phyloP scores from a whole-genome alignment of 2,113 vertebrate species.

The Microcebus jonahi region DNA sequence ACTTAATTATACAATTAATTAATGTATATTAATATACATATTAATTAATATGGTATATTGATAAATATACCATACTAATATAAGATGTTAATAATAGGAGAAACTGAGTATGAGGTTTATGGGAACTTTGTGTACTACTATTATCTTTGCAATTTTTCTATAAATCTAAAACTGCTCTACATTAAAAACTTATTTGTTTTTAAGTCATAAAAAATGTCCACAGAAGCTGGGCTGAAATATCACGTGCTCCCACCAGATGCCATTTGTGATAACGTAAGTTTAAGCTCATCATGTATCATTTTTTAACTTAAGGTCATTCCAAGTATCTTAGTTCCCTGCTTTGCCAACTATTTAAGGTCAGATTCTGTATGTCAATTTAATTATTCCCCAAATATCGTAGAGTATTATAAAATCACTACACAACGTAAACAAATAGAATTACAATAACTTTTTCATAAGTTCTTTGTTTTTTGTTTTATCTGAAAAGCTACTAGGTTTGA shows the following conservation, averaged over 20 bases:
- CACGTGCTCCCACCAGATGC: not conserved
- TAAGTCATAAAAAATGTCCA: not conserved
- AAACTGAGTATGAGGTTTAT: not conserved
- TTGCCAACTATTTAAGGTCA: slow-evolving; percentile 4
- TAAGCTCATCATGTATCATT: not conserved
- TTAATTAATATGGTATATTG: too few relatives aligned
- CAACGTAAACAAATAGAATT: not conserved
- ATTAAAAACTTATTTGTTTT: not conserved
- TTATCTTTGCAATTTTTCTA: not conserved
- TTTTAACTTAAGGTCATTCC: not conserved
- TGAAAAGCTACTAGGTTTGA: too few relatives aligned
- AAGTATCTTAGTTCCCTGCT: not conserved
- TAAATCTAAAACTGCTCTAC: slow-evolving; percentile 17
- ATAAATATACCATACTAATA: not conserved
- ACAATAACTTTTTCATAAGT: not conserved
- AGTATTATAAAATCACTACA: not conserved
- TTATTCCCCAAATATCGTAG: not conserved
- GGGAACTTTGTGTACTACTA: not conserved
- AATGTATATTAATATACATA: too few relatives aligned
- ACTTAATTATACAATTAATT: too few relatives aligned
- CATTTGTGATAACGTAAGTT: not conserved
- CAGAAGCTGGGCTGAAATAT: not conserved
- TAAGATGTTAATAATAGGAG: not conserved
- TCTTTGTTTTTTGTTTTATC: too few relatives aligned
- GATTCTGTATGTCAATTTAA: not conserved